Base-by-base conservation (phyloP, 2,888 invertebrate genomes). In the Nasonia oneida region DNA sequence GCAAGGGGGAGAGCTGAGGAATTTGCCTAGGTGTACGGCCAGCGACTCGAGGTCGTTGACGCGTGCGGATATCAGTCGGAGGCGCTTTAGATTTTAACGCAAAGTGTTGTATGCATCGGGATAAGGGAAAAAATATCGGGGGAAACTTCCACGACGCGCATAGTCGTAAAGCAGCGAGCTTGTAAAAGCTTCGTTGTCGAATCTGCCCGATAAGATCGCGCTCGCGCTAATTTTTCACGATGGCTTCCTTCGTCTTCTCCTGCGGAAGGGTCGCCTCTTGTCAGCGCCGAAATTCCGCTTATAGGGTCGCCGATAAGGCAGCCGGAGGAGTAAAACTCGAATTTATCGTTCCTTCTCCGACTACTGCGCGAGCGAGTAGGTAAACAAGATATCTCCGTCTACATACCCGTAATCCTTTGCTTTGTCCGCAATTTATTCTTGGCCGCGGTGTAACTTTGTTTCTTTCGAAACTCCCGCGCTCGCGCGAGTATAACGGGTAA, bases 161-260 rank as follows among this genome's bases (percentile, higher is more conserved):
- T 33, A 15, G n/a, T 23, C 39, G 67, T 78, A 23, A 78, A 42
- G 23, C 23, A 39, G 10, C 29, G 39, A 47, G 57, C 67, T 50
- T 64, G 18, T 76, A 76, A 67, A 75, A 70, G 71, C 71, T 33
- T 77, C 57, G 47, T 77, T 42, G 71, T 33, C 23, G 10, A 42
- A 71, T 53, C 73, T 29, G 39, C 10, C 14, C n/a, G 42, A 77
- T 71, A 77, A 71, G 70, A 77, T 77, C 57, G 57, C 39, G 33
- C 18, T 0, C 33, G n/a, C 75, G 14, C 64, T 75, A 82, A 82
- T 82, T 81, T 81, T 82, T 23, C 29, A 15, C 42, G 47, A 12
- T 42, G 12, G 37, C 10, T 23, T 39, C 39, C 37, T 76, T 37
- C 39, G n/a, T 53, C 39, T 47, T 53, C n/a, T 33, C 23, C 50